Evolutionary conservation across 2,113 vertebrate genomes (phyloP).

Genomic region (Apus apus): DNA sequence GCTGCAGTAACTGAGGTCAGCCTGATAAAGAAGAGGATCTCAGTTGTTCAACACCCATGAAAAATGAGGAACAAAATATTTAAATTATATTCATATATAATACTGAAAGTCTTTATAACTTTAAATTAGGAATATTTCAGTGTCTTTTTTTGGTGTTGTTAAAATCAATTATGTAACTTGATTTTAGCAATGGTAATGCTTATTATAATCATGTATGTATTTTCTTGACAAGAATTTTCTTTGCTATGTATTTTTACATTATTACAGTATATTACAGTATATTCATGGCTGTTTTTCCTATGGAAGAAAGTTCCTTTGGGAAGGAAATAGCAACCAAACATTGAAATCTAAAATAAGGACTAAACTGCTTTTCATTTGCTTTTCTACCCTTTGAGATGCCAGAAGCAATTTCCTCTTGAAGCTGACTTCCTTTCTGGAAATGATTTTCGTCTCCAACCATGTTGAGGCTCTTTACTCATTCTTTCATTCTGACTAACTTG

Average conservation of each 20-base stretch:
- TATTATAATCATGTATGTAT: background rate
- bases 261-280: background rate
- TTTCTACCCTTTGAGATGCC: constrained; percentile 72
- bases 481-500: constrained; percentile 52
- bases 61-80: background rate
- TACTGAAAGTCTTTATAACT: background rate
- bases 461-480: constrained; percentile 63
- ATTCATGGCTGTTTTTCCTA: background rate
- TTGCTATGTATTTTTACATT: background rate
- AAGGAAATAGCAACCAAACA: constrained; percentile 59
- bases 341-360: constrained; percentile 56
- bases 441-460: constrained; percentile 76
- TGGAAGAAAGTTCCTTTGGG: background rate
- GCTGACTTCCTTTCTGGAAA: constrained; percentile 81
- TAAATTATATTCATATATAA: background rate
- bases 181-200: background rate
- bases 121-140: background rate
- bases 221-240: background rate
- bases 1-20: background rate
- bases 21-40: background rate
- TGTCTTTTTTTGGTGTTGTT: background rate
- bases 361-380: constrained; percentile 64
- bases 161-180: background rate
- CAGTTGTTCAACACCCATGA: background rate
- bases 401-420: constrained; percentile 77